phyloP scores from a whole-genome alignment of 2,797 vertebrate species.

The Graptemys geographica region DNA sequence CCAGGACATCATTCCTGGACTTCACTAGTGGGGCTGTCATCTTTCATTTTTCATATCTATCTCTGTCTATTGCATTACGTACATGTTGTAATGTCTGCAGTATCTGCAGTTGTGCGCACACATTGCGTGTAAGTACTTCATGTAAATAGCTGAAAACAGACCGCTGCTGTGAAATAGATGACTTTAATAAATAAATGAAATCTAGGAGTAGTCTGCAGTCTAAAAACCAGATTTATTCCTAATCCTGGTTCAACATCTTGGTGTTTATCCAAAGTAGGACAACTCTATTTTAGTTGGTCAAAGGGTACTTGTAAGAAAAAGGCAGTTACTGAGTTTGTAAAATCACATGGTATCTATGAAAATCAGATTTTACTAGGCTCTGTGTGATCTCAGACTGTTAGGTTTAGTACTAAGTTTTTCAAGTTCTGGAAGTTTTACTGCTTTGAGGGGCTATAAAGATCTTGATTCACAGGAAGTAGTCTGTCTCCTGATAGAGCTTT shows the following conservation, averaged over 20 bases:
- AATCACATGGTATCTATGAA: neutral
- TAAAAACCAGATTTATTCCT: neutral
- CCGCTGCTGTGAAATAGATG: neutral
- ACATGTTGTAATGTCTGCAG: neutral
- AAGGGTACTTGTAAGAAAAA: neutral
- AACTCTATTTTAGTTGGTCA: neutral
- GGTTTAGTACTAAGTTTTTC: neutral
- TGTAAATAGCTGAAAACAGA: neutral
- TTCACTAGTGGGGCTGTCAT: too few species aligned
- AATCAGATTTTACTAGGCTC: accelerated
- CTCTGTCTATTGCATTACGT: too few species aligned
- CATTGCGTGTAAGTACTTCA: neutral
- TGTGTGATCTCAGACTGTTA: neutral
- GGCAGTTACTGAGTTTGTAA: neutral
- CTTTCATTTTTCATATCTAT: too few species aligned
- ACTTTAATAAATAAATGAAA: neutral
- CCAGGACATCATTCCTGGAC: too few species aligned
- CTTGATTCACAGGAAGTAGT: neutral
- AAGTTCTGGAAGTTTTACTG: accelerated
- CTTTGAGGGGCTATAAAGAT: accelerated
- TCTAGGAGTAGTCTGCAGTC: neutral
- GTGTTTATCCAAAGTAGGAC: neutral
- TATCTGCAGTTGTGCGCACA: neutral
- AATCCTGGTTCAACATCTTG: neutral
- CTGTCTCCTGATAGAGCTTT: neutral